Base-by-base conservation (phyloP, 2,113 vertebrate genomes). In the Aegithalos caudatus region DNA sequence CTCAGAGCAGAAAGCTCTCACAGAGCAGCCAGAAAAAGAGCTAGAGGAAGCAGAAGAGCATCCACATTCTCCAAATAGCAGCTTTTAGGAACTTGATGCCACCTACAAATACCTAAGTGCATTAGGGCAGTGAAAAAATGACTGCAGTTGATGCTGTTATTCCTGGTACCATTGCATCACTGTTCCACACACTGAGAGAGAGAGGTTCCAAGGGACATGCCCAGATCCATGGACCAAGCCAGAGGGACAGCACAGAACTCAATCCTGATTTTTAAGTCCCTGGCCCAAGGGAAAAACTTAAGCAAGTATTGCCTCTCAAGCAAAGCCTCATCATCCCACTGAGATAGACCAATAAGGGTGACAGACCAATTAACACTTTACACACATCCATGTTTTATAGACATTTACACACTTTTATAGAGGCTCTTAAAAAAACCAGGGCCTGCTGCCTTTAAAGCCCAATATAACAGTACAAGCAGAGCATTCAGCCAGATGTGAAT, bases 331-430 rank as follows among this genome's bases (percentile, higher is more conserved):
- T 57, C 44, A 56, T 37, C 11, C 12, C 69, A 60, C 27, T 0
- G 0, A 51, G 62, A 14, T 31, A n/a, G n/a, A n/a, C n/a, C n/a
- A n/a, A n/a, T n/a, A 22, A 51, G 60, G 31, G n/a, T 37, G n/a
- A 16, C 4, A 11, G 3, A 58, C 29, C 38, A 58, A 64, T 27
- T 54, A 48, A 51, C 40, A 15, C 44, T 54, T 64, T 3, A 33
- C 54, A 53, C 1, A 0, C 19, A 12, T 25, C 14, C 3, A 1
- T 11, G 37, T 11, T 24, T n/a, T n/a, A n/a, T n/a, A n/a, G n/a
- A n/a, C n/a, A n/a, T n/a, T n/a, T n/a, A n/a, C n/a, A n/a, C n/a
- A 25, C 42, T 42, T 40, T 37, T 21, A 8, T 2, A 23, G 14
- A 91, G 56, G 37, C 54, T 84, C 25, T 50, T 11, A 15, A 0